Percentiles rank a stretch among this genome's conserved stretches.
Conservation (phyloP, 30 jellyfish, hydroid and myxozoan genomes). For the Pseudorhiza aurosa region DNA sequence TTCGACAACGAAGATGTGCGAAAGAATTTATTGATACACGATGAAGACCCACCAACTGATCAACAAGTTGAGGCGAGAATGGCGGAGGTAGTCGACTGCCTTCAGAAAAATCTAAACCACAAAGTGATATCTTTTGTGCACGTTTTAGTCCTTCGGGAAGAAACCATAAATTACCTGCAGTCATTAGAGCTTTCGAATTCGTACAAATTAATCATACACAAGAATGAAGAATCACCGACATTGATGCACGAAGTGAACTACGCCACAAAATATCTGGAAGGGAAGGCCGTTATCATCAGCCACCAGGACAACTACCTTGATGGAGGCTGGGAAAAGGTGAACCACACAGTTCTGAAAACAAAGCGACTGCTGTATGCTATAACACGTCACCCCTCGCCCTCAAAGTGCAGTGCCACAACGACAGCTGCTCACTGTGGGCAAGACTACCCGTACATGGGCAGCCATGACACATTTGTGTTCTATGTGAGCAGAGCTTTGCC, state of each 20-base stretch:
- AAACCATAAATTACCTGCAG: slow-evolving; percentile 40
- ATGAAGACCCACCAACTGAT: slow-evolving; percentile 63
- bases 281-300: slow-evolving; percentile 63
- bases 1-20: slow-evolving; percentile 63
- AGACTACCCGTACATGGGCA: slow-evolving; percentile 63
- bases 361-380: slow-evolving; percentile 75
- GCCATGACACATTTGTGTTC: slow-evolving; percentile 84
- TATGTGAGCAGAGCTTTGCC: slow-evolving; percentile 21
- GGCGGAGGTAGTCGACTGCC: slow-evolving; percentile 72
- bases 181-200: slow-evolving; percentile 48
- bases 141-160: slow-evolving; percentile 66
- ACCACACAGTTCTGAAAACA: slow-evolving; percentile 34
- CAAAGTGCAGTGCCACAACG: slow-evolving; percentile 42
- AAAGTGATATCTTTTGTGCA: slow-evolving; percentile 78
- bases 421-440: slow-evolving; percentile 60
- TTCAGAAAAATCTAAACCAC: slow-evolving; percentile 78
- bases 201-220: slow-evolving; percentile 66
- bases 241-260: slow-evolving; percentile 64
- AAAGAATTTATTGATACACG: slow-evolving; percentile 43
- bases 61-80: slow-evolving; percentile 72
- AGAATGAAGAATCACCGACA: slow-evolving; percentile 85
- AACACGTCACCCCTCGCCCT: slow-evolving; percentile 77
- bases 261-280: slow-evolving; percentile 61
- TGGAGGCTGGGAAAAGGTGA: slow-evolving; percentile 87
- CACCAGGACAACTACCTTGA: slow-evolving; percentile 85